Evolutionary conservation across 2,888 invertebrate genomes (phyloP), one percentile per base, ranked within the genome.

Genomic region (Nemotelus pantherinus): DNA sequence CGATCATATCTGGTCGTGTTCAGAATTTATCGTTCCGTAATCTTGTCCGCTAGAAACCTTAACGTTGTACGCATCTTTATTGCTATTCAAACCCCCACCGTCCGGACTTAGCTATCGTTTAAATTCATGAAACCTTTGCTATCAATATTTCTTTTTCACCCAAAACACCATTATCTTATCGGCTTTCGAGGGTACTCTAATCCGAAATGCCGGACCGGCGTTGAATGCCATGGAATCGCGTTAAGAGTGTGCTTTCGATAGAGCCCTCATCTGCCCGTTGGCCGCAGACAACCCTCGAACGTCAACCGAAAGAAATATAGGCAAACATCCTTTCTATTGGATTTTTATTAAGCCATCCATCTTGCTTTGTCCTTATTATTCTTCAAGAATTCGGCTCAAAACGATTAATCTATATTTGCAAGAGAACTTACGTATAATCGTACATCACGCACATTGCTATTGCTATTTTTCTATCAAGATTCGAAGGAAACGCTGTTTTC

Each of bases 301-400:
- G 47, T 10, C 25, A 43, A 63, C 25, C 50, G 43, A 63, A 63
- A 74, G 60, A 72, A 25, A 60, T 58, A 63, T 47, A 47, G 74
- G 60, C 74, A 60, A 74, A 48, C 74, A 77, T 74, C 77, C 79
- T 77, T 79, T 79, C 79, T 80, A 78, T 79, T 79, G 79, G 80
- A 80, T 77, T 80, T 80, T 80, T 80, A 80, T 80, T 80, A 79
- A 80, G 77, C 79, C 79, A 80, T 80, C 79, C 78, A 79, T 80
- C 80, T 80, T 80, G 79, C 78, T 79, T 80, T 79, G 79, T 80
- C 78, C 79, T 80, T 79, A 79, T 79, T 79, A 80, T 80, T 80
- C 78, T 74, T 80, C 79, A 79, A 79, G 79, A 80, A 80, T 80
- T 80, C 79, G 77, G 76, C 76, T 79, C 57, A 64, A 78, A 72